Conservation (phyloP, 2,113 vertebrate genomes). For the Otocyon megalotis region DNA sequence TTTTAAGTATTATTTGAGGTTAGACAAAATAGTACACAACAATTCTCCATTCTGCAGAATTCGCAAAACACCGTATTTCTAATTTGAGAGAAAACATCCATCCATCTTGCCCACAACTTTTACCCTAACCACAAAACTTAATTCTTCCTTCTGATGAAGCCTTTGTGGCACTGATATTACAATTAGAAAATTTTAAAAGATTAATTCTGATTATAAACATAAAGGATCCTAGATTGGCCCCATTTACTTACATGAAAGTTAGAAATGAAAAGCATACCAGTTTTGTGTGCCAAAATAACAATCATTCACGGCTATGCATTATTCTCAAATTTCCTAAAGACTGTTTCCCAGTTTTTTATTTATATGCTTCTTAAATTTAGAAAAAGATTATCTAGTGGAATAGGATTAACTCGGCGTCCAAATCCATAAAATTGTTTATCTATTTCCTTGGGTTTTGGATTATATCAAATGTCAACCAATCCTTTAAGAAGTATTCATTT, state of each 20-base stretch:
- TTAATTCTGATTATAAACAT: not conserved
- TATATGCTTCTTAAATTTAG: constrained; percentile 1
- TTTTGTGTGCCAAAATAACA: not conserved
- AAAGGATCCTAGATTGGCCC: not conserved
- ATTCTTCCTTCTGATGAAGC: constrained; percentile 27
- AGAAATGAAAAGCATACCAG: not conserved
- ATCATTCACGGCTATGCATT: not conserved
- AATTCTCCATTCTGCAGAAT: constrained; percentile 2
- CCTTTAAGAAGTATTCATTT: constrained; percentile 29
- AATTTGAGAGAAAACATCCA: not conserved
- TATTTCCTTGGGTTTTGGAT: not conserved
- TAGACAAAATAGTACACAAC: not conserved
- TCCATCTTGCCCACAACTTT: not conserved
- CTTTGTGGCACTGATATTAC: not conserved
- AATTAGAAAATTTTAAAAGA: not conserved
- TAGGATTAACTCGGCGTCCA: not conserved
- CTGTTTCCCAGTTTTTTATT: not conserved
- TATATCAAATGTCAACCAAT: constrained; percentile 1
- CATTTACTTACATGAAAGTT: not conserved
- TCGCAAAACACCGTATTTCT: not conserved
- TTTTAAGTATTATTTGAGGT: constrained; percentile 10
- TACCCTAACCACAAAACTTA: not conserved
- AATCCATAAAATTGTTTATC: constrained; percentile 11
- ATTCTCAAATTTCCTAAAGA: constrained; percentile 5
- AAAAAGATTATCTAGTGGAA: not conserved